Base-by-base conservation (phyloP, 53 echinoderm and acorn worm species). In the Henricia sp. region DNA sequence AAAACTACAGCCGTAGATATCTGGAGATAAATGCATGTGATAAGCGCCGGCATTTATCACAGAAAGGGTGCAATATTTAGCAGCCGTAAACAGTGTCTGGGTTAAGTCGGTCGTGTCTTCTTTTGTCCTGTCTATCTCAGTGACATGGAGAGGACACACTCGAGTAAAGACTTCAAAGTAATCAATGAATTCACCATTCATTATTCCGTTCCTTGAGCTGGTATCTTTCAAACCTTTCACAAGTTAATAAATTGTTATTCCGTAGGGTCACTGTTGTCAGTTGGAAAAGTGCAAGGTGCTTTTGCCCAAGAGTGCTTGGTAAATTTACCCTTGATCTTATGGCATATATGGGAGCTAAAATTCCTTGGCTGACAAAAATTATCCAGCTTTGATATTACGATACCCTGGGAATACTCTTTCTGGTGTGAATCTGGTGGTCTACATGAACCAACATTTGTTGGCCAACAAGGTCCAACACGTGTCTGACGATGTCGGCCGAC, bases 31-130 rank as follows among this genome's bases (percentile, higher is more conserved):
- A 76, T 76, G 57, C 16, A 28, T 0, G 34, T 10, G 76, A 42
- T 76, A 17, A 17, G 26, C 41, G 17, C 38, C 32, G 1, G 26
- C 59, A 59, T 76, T 76, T 76, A 76, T 76, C 76, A 76, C 40
- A 76, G 29, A 76, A 58, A 55, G 38, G 59, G 76, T 59, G 58
- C 76, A 76, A 42, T 41, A 27, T 76, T 46, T 27, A 70, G 44
- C 70, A 70, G 70, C 27, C 23, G 48, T 57, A 21, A 58, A 57
- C 43, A 28, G 57, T 59, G 56, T 29, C 29, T 19, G 54, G 73
- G 37, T 53, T 34, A 27, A 10, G 38, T 12, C 11, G 4, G 54
- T n/a, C 4, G 35, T 32, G 54, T 37, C 2, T 20, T 17, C 73
- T 34, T 50, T 73, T 51, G 51, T 52, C 37, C 54, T 73, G 10